Conservation (phyloP, 2,888 invertebrate genomes). For the Lycaena phlaeas region DNA sequence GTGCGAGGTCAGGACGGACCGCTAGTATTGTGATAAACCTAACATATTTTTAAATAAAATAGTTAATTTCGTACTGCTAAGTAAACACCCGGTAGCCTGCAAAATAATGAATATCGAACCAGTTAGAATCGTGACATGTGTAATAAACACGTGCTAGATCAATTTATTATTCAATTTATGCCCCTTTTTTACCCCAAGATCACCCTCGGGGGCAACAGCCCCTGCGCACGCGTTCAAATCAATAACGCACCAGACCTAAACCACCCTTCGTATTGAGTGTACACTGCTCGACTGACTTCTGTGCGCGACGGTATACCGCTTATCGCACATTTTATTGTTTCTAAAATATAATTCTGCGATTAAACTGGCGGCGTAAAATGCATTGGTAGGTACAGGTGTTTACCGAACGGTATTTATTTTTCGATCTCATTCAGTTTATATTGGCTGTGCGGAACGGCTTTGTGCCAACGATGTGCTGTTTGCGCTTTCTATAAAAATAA, state of each 20-base stretch:
- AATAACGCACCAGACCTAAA: conserved; percentile 40
- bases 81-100: too few relatives aligned
- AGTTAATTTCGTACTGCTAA: too few relatives aligned
- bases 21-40: too few relatives aligned
- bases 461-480: not conserved
- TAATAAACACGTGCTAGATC: not conserved
- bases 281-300: conserved; percentile 15
- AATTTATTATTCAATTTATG: conserved; percentile 1
- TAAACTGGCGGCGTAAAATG: conserved; percentile 53
- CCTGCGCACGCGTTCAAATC: conserved; percentile 60
- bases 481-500: conserved; percentile 10
- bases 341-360: conserved; percentile 58
- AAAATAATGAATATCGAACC: too few relatives aligned
- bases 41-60: too few relatives aligned
- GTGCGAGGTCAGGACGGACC: too few relatives aligned
- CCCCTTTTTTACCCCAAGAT: not conserved
- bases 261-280: conserved; percentile 26
- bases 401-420: conserved; percentile 28
- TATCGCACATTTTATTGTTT: conserved; percentile 64
- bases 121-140: conserved; percentile 1
- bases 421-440: conserved; percentile 9
- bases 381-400: conserved; percentile 56
- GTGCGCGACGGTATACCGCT: conserved; percentile 38
- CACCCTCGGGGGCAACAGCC: conserved; percentile 26
- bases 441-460: conserved; percentile 4